Base-by-base conservation (phyloP, 1,140 invertebrate genomes). In the Camponotus floridanus region DNA sequence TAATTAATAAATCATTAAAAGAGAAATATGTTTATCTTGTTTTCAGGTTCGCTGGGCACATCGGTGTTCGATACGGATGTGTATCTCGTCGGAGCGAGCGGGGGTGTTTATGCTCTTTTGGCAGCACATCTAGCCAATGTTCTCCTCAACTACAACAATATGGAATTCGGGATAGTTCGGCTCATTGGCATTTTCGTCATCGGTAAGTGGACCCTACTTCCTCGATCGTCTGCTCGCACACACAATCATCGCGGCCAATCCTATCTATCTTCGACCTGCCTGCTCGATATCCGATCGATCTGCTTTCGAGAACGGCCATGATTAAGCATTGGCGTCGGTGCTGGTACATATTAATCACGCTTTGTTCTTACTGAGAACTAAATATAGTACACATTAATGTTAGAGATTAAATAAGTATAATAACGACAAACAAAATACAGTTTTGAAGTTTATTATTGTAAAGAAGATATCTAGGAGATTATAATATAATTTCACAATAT, bases 61-160 rank as follows among this genome's bases (percentile, higher is more conserved):
- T 99, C 98, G 73, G 98, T 99, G 68, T 98, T 99, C 94, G 98
- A 99, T 95, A 98, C 98, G 64, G 97, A 99, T 93, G 98, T 98
- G 59, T 99, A 97, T 93, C 96, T 99, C 31, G 98, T 99, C 48
- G 98, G 98, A 39, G 98, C 99, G 9, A 99, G 98, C 68, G 98
- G 98, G 48, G 99, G 97, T 48, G 98, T 99, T 80, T 99, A 99
- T 94, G 98, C 98, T 39, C 96, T 99, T 36, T 95, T 99, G 15
- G 98, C 98, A 11, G 98, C 98, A 68, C 99, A 99, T 95, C 96
- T 99, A 88, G 98, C 98, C 84, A 99, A 99, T 94, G 98, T 99
- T 57, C 95, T 99, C 88, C 96, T 99, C 92, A 99, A 99, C 95
- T 99, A 99, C 95, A 98, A 99, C 94, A 98, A 98, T 93, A 99